phyloP scores from a whole-genome alignment of 2,113 vertebrate species.

The pig (Sus scrofa) region T2T-Sscrofa CM000820.6:69751001-69751500 shows the following conservation, averaged over 20 bases:
- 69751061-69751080: background rate
- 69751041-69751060: background rate
- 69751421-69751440: constrained; percentile 57
- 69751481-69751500: background rate
- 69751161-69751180: background rate
- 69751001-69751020: background rate
- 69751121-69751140: background rate
- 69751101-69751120: background rate
- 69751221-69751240: background rate
- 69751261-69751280: background rate
- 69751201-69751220: background rate
- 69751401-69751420: background rate
- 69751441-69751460: background rate
- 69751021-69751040: background rate
- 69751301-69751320: too few relatives aligned
- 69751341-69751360: background rate
- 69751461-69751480: constrained; percentile 57
- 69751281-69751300: background rate
- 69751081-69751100: background rate
- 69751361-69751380: background rate
- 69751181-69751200: background rate
- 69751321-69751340: background rate
- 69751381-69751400: background rate
- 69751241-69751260: background rate
- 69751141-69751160: background rate